Base-by-base conservation (phyloP, 2,888 invertebrate genomes). In the Malachius bipustulatus region DNA sequence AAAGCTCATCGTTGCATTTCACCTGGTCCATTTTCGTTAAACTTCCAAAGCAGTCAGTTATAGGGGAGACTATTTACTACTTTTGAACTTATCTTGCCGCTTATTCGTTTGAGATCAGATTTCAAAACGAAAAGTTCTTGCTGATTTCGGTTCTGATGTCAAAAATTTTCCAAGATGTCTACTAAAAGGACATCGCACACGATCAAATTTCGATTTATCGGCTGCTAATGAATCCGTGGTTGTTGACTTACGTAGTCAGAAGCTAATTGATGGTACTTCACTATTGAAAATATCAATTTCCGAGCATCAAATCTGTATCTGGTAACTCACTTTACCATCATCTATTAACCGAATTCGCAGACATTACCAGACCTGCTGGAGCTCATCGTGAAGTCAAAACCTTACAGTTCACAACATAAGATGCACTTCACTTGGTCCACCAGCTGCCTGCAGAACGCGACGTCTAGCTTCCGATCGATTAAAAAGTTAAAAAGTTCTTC, bases 401-500 rank as follows among this genome's bases (percentile, higher is more conserved):
- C 34, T 40, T 10, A 48, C 46, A 2, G 29, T 36, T 2, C 54
- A 51, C 31, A 36, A 48, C 32, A 52, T 50, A 4, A 37, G 44
- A 13, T n/a, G n/a, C n/a, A 56, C 49, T 0, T 48, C 44, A 4
- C 37, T 41, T 10, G 50, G 49, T 4, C 49, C 46, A 4, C 52
- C 54, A 2, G 43, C 42, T 2, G 29, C 29, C 14, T 15, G 41
- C 47, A 30, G 50, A 9, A 54, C 57, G 2, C 47, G 56, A 2
- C 46, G 52, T 1, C 30, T 56, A 3, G 51, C 48, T 64, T 66
- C 50, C 66, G 64, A 54, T 58, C 54, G 44, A 60, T 56, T 24
- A 8, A 24, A 24, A 24, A 8, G 24, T 8, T 8, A 8, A 24
- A 24, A 24, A 9, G n/a, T n/a, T n/a, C n/a, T n/a, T n/a, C n/a